Conservation (phyloP, 2,888 invertebrate species). For the Trichopria drosophilae region DNA sequence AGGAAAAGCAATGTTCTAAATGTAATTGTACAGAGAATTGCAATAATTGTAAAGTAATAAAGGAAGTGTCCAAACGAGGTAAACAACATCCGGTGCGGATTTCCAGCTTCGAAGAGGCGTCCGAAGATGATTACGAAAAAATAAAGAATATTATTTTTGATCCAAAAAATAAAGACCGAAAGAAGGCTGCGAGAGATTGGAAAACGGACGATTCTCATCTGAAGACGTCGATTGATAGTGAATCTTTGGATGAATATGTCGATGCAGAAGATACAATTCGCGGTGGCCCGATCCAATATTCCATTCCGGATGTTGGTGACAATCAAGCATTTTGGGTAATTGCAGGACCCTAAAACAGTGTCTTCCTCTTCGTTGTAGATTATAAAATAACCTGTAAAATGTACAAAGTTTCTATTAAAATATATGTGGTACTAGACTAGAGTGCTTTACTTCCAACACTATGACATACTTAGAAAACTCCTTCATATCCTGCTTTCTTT, state of each 20-base stretch:
- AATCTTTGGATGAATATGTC: slow-evolving; percentile 44
- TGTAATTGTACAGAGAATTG: too few relatives aligned
- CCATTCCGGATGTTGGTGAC: slow-evolving; percentile 46
- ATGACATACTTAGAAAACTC: too few relatives aligned
- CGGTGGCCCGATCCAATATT: slow-evolving; percentile 47
- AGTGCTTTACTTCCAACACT: too few relatives aligned
- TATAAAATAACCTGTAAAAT: too few relatives aligned
- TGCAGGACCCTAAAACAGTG: slow-evolving; percentile 26
- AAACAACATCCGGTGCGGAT: slow-evolving; percentile 37
- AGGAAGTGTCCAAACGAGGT: too few relatives aligned
- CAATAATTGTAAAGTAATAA: too few relatives aligned
- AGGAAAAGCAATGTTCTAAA: too few relatives aligned
- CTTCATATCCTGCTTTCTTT: too few relatives aligned
- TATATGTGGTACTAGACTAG: too few relatives aligned
- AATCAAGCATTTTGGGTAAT: slow-evolving; percentile 56
- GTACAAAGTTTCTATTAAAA: too few relatives aligned
- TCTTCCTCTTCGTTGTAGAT: too few relatives aligned
- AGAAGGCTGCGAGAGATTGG: slow-evolving; percentile 1
- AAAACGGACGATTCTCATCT: slow-evolving; percentile 3
- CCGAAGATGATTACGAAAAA: slow-evolving; percentile 44
- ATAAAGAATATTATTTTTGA: slow-evolving; percentile 30
- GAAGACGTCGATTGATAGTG: slow-evolving; percentile 41
- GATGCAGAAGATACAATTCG: slow-evolving; percentile 45
- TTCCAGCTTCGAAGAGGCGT: slow-evolving; percentile 45
- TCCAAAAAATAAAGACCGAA: slow-evolving; percentile 1